phyloP scores from a whole-genome alignment of 2,888 invertebrate genomes.

The Drosophila mulleri region DNA sequence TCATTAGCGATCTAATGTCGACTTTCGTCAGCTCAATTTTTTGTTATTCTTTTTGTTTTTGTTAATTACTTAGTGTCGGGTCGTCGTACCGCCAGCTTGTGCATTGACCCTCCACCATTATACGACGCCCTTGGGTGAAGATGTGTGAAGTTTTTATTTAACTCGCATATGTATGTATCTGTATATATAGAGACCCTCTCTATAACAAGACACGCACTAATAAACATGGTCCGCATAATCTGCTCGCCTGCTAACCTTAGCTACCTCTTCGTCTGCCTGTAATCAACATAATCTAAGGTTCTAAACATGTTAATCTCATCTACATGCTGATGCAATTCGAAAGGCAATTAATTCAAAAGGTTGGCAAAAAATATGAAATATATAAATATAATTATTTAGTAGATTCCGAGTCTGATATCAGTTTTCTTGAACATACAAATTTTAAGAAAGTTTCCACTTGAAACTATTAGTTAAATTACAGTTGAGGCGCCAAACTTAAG shows the following conservation, averaged over 20 bases:
- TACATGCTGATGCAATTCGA: conserved; percentile 4
- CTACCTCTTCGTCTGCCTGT: background rate
- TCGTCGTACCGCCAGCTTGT: conserved; percentile 53
- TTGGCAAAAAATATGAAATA: background rate
- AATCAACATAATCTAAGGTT: background rate
- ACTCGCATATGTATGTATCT: background rate
- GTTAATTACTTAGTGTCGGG: conserved; percentile 45
- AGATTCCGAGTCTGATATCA: background rate
- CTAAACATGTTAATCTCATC: background rate
- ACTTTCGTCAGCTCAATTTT: conserved; percentile 27
- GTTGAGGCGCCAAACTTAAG: background rate
- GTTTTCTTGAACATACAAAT: background rate
- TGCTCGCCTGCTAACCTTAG: background rate
- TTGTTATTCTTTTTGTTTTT: conserved; percentile 17
- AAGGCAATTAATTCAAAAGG: background rate
- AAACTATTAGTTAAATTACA: background rate
- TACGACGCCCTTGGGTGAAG: conserved; percentile 36
- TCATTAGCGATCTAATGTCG: conserved; percentile 37
- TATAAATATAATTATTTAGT: background rate
- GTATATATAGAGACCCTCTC: background rate
- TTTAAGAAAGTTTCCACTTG: background rate
- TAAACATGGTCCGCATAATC: conserved; percentile 22
- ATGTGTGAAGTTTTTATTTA: background rate
- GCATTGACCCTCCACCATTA: conserved; percentile 53
- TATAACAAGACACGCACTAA: conserved; percentile 41